Percentiles rank a stretch among this genome's conserved stretches.
These are phyloP conservation scores for Sisor rabdophorus DNA, from an alignment of 2,113 vertebrate species.

Conservation along the genomic window DNA sequence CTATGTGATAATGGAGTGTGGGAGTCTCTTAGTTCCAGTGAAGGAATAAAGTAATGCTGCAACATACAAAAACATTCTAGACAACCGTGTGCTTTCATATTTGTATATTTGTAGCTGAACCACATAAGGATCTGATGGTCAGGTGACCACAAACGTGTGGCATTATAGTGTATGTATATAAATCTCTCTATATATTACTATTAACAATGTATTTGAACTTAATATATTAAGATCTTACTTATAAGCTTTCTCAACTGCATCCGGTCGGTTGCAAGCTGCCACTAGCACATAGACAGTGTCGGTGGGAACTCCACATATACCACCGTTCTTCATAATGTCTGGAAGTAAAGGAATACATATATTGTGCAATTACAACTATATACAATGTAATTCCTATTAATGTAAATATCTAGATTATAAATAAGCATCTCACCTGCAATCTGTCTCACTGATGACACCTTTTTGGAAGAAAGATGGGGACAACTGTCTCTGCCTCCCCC, in stretches of 20 bases:
- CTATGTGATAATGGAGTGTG: no score
- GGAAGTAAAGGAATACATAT: constrained; percentile 32
- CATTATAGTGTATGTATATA: no score
- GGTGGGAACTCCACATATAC: constrained; percentile 82
- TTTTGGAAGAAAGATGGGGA: constrained; percentile 76
- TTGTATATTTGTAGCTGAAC: no score
- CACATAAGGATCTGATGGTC: no score
- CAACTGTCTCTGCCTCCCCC: constrained; percentile 64
- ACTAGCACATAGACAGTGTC: constrained; percentile 88
- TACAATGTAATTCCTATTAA: background rate
- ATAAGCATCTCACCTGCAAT: constrained; percentile 75
- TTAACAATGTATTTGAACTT: no score
- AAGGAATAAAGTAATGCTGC: no score
- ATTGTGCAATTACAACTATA: background rate
- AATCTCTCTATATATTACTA: no score
- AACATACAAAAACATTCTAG: no score
- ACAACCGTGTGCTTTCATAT: no score
- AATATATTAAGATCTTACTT: constrained; percentile 63
- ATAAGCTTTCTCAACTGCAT: constrained; percentile 82
- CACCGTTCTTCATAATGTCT: constrained; percentile 86
- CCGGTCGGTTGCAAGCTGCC: constrained; percentile 80
- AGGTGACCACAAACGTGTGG: no score
- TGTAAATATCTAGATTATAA: background rate
- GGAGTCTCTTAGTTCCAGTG: no score
- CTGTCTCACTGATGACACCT: constrained; percentile 75